Base-by-base conservation (phyloP, 2,797 vertebrate species). In the Lacerta bilineata region DNA sequence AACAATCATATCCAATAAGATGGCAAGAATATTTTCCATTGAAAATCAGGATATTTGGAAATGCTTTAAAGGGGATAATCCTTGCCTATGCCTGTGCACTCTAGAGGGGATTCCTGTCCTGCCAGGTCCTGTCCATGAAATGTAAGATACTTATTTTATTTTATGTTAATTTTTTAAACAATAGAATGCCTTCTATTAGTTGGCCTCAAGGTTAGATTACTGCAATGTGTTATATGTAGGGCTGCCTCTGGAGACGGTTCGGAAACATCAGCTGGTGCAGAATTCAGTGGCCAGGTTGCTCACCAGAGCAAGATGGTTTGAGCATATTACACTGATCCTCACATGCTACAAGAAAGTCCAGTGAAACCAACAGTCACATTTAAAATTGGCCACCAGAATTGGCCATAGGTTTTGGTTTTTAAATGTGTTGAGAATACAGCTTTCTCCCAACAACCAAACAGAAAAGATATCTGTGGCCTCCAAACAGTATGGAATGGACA, bases 1-100 rank as follows among this genome's bases (percentile, higher is more conserved):
- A 76, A 81, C 88, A 92, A 84, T 64, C 80, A 79, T n/a, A 89
- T 1, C 27, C 0, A 3, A 86, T 59, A 91, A 88, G 41, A 0
- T 23, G 72, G 5, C 74, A n/a, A 59, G 8, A 66, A 27, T 72
- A 4, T 15, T 69, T 77, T 1, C 2, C 41, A 2, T 29, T 87
- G 79, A 39, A 1, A 68, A 64, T 18, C 20, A 23, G 61, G 5
- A 23, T 64, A 5, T 39, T 29, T 84, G 33, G 50, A 13, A 59
- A 72, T 39, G 50, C n/a, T 41, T 50, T 11, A 33, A 39, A 36
- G 11, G 69, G 29, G 6, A 36, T 74, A 50, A 74, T 84, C 43
- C 43, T 3, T 20, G 6, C 18, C 27, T 18, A 75, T 75, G 11
- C 83, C 25, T 43, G 20, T n/a, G 3, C 50, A 80, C 27, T 72